These are phyloP conservation scores for Mormyrops boulengeri DNA, from an alignment of 2,797 vertebrate genomes.

Conservation along the genomic window DNA sequence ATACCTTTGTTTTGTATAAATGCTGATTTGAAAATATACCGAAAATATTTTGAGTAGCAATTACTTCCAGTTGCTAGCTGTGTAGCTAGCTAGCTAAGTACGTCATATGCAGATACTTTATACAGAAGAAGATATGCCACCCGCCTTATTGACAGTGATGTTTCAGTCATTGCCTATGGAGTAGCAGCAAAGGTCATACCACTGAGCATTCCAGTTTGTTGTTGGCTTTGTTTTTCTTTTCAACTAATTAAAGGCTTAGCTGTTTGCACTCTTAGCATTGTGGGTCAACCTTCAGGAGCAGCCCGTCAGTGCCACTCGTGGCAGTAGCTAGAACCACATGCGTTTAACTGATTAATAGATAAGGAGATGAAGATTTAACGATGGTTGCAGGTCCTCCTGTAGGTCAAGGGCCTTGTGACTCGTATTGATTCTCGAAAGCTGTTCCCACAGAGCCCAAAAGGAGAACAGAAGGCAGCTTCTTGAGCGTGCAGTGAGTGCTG, in stretches of 20 bases:
- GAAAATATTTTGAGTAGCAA: not conserved
- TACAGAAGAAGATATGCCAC: not conserved
- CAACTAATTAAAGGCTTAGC: not conserved
- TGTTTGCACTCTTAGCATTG: not conserved
- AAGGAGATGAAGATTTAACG: slow-evolving; percentile 2
- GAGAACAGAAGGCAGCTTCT: slow-evolving; percentile 56
- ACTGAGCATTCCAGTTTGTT: not conserved
- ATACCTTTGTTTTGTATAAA: not conserved
- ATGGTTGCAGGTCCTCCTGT: not conserved
- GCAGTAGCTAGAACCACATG: not conserved
- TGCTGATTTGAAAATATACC: not conserved
- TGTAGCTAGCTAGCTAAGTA: not conserved
- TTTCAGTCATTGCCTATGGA: not conserved
- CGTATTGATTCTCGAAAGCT: slow-evolving; percentile 55
- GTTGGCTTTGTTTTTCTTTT: not conserved
- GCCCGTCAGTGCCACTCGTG: not conserved
- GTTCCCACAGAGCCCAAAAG: slow-evolving; percentile 27
- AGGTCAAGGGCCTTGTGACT: not conserved
- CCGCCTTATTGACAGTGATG: not conserved
- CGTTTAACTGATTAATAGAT: not conserved
- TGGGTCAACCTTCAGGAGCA: not conserved
- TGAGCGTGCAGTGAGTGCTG: slow-evolving; percentile 43
- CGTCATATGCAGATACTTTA: not conserved
- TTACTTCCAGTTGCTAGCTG: not conserved
- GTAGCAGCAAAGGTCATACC: not conserved